Evolutionary conservation across 2,888 invertebrate genomes (phyloP).

Genomic region (Idaea dimidiata): DNA sequence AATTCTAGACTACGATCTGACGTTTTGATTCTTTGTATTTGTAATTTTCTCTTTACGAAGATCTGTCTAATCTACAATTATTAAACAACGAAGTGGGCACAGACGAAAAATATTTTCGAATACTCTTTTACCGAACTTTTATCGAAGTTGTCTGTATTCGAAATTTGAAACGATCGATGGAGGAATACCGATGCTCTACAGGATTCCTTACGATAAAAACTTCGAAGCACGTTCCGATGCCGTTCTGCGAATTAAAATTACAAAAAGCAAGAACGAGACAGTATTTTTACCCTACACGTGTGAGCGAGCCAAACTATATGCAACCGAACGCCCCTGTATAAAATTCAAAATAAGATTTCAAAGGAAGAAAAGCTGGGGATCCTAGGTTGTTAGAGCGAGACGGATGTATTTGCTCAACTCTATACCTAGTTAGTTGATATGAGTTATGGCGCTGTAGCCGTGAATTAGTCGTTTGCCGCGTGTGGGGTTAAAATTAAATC

Average conservation of each 20-base stretch:
- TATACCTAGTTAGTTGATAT: constrained; percentile 69
- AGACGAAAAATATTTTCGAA: background rate
- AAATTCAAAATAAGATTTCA: constrained; percentile 80
- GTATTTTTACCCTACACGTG: constrained; percentile 47
- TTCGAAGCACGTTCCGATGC: constrained; percentile 75
- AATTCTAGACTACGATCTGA: too few relatives aligned
- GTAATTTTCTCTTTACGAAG: background rate
- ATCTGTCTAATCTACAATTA: too few relatives aligned
- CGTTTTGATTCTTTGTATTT: too few relatives aligned
- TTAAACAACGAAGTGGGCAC: too few relatives aligned
- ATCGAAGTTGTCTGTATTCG: constrained; percentile 26
- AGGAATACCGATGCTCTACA: constrained; percentile 61
- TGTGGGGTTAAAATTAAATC: constrained; percentile 36
- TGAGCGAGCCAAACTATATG: constrained; percentile 78
- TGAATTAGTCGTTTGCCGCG: constrained; percentile 76
- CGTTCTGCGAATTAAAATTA: constrained; percentile 80
- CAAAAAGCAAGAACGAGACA: constrained; percentile 73
- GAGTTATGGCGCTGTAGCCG: constrained; percentile 75
- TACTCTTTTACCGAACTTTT: background rate
- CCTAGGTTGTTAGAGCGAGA: constrained; percentile 73
- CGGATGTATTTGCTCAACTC: constrained; percentile 51
- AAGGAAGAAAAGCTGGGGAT: constrained; percentile 70
- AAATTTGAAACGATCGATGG: constrained; percentile 39
- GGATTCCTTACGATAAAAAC: constrained; percentile 73
- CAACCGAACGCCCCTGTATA: constrained; percentile 81